Conservation (phyloP, 1,140 invertebrate species). For the Euglossa dilemma region DNA sequence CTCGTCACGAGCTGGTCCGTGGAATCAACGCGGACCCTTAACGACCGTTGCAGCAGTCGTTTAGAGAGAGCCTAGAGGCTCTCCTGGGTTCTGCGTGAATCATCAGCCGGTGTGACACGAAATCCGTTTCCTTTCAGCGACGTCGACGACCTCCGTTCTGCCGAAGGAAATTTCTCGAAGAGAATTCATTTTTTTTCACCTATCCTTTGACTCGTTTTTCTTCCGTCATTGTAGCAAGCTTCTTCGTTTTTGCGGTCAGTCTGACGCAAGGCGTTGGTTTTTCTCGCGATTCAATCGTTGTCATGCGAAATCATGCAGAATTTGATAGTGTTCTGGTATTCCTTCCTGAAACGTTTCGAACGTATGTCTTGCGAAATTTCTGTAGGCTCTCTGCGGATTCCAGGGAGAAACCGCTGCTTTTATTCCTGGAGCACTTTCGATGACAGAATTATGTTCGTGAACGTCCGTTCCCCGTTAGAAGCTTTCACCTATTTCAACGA, state of each 20-base stretch:
- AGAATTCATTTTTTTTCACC: not conserved
- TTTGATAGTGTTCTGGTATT: not conserved
- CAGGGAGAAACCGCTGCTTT: no score
- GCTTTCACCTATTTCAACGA: no score
- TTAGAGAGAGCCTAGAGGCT: slow-evolving; percentile 16
- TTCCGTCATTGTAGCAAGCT: not conserved
- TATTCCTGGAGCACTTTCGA: no score
- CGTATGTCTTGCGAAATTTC: no score
- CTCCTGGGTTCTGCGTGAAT: slow-evolving; percentile 33
- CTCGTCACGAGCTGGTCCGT: slow-evolving; percentile 2
- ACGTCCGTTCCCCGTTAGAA: no score
- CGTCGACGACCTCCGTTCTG: slow-evolving; percentile 12
- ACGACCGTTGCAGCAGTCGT: not conserved
- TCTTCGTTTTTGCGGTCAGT: not conserved
- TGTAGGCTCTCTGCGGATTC: no score
- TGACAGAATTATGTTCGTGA: no score
- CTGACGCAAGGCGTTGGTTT: not conserved
- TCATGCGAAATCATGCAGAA: not conserved
- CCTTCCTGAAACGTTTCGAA: no score
- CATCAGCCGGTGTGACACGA: slow-evolving; percentile 31
- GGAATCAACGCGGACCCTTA: slow-evolving; percentile 32
- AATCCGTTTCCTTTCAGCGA: slow-evolving; percentile 20
- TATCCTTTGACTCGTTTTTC: not conserved
- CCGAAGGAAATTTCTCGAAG: slow-evolving; percentile 28
- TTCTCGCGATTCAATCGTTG: not conserved